A percentile compares a stretch with the other conserved stretches of the same genome.
Conservation (phyloP, 2,888 invertebrate species). For the Lasioglossum morio region DNA sequence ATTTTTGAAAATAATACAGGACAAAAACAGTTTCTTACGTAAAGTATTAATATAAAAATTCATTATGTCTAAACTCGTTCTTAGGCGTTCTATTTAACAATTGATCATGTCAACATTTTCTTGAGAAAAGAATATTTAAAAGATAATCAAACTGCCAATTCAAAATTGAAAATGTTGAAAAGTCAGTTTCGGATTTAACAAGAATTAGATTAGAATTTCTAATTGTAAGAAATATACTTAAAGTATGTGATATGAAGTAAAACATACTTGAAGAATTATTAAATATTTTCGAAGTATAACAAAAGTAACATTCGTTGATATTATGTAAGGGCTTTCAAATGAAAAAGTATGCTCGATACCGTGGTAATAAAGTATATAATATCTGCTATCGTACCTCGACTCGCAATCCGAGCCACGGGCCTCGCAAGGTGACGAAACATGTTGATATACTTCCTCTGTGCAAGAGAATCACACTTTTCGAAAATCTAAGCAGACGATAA, state of each 20-base stretch:
- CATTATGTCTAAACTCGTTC: neutral
- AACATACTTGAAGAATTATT: neutral
- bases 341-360: neutral
- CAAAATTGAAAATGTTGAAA: neutral
- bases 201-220: neutral
- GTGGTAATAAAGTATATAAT: neutral
- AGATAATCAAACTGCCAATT: neutral
- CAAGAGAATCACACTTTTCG: neutral
- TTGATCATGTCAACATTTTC: neutral
- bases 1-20: neutral
- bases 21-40: neutral
- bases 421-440: slow-evolving; percentile 59
- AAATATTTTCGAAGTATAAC: neutral
- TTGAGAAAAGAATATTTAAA: neutral
- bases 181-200: neutral
- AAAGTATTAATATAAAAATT: neutral
- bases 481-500: neutral
- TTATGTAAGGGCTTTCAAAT: slow-evolving; percentile 55
- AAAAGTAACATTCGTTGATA: slow-evolving; percentile 21
- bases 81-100: neutral
- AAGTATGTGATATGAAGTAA: neutral
- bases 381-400: slow-evolving; percentile 44
- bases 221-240: neutral
- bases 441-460: neutral
- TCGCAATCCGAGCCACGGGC: slow-evolving; percentile 43